Conservation (phyloP, 2,113 vertebrate genomes). For the Anarrhichthys ocellatus region DNA sequence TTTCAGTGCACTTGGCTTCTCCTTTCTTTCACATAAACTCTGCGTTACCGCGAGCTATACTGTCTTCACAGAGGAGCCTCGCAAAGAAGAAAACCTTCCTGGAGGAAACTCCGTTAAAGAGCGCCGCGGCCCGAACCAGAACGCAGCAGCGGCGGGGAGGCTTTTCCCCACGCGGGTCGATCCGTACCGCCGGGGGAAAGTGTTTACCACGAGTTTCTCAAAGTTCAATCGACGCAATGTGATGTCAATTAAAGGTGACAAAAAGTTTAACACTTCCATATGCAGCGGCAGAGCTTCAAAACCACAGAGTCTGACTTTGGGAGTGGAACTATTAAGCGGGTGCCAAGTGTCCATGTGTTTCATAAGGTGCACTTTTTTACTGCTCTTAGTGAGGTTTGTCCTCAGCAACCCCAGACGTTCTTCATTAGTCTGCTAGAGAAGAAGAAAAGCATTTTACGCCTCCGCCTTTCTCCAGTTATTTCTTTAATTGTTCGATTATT, state of each 20-base stretch:
- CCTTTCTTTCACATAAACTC: conserved; percentile 45
- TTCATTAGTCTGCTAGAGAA: conserved; percentile 39
- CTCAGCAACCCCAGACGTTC: conserved; percentile 59
- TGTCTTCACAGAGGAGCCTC: conserved; percentile 31
- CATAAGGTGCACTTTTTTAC: conserved; percentile 67
- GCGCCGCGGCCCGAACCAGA: conserved; percentile 1
- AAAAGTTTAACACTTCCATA: conserved; percentile 82
- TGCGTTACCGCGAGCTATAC: conserved; percentile 56
- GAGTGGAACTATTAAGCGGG: conserved; percentile 63
- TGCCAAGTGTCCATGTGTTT: conserved; percentile 80
- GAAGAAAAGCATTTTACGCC: neutral
- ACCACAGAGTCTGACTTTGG: conserved; percentile 71
- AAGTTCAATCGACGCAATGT: conserved; percentile 75
- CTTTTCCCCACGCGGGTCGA: conserved; percentile 20
- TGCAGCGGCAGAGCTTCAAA: conserved; percentile 73
- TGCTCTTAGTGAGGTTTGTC: conserved; percentile 51
- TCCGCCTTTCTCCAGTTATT: conserved; percentile 21
- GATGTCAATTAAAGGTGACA: conserved; percentile 87
- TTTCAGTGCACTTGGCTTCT: conserved; percentile 54
- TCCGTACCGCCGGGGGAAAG: conserved; percentile 43
- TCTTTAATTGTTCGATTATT: conserved; percentile 49
- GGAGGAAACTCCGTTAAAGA: neutral
- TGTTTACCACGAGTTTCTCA: conserved; percentile 76
- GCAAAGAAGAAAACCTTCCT: conserved; percentile 38
- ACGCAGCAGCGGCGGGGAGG: conserved; percentile 9